These are phyloP conservation scores for Globia sparganii DNA, from an alignment of 2,888 invertebrate species.

Conservation along the genomic window DNA sequence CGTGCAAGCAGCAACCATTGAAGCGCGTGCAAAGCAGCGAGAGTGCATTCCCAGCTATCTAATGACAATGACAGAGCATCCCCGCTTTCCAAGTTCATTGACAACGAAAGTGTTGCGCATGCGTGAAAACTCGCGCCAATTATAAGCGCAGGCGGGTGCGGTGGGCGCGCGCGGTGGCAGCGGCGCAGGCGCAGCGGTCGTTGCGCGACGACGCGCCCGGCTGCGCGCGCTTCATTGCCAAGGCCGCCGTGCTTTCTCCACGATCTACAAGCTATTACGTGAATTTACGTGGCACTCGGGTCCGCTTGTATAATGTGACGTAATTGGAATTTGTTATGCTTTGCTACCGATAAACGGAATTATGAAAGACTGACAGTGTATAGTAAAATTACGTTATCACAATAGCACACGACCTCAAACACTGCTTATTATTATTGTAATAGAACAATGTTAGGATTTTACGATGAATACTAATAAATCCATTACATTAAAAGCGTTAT, in stretches of 20 bases:
- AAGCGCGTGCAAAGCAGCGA: slow-evolving; percentile 82
- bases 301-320: slow-evolving; percentile 82
- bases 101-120: slow-evolving; percentile 88
- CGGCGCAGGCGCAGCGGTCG: slow-evolving; percentile 65
- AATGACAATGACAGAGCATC: slow-evolving; percentile 88
- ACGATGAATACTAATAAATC: slow-evolving; percentile 49
- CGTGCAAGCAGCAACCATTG: slow-evolving; percentile 76
- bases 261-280: slow-evolving; percentile 81
- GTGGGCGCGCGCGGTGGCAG: slow-evolving; percentile 37
- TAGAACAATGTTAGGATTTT: slow-evolving; percentile 47
- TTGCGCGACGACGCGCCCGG: slow-evolving; percentile 76
- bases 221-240: slow-evolving; percentile 86
- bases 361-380: slow-evolving; percentile 56
- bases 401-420: slow-evolving; percentile 52
- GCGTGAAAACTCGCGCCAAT: slow-evolving; percentile 88
- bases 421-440: slow-evolving; percentile 40
- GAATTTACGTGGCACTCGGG: slow-evolving; percentile 77
- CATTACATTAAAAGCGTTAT: slow-evolving; percentile 66
- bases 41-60: slow-evolving; percentile 88
- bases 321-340: slow-evolving; percentile 81
- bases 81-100: slow-evolving; percentile 90
- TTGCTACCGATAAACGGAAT: slow-evolving; percentile 65
- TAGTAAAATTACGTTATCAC: slow-evolving; percentile 54
- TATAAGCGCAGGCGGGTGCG: slow-evolving; percentile 70
- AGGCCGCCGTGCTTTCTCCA: slow-evolving; percentile 88